Evolutionary conservation across 2,113 vertebrate genomes (phyloP), one percentile per base, ranked within the genome.

Genomic region (Rhadina sibilatrix): DNA sequence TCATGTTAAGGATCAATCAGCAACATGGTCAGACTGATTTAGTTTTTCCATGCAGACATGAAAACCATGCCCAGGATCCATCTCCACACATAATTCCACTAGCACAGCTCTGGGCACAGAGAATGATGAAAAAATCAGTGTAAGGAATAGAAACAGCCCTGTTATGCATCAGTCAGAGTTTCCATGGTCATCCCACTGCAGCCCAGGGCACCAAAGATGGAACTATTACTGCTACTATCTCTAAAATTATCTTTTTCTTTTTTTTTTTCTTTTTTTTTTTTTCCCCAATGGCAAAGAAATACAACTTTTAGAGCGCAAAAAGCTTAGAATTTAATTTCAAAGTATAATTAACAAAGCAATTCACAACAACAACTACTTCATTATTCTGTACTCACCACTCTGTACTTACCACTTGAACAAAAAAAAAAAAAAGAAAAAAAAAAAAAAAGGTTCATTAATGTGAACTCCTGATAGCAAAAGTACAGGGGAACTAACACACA

Each of bases 151-250:
- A 22, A 87, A 22, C 16, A 60, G 10, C 8, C 13, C 21, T 52
- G 24, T 19, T 46, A 3, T 4, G 18, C 15, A 20, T 15, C 0
- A 0, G 3, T 22, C 16, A 18, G 17, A 0, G 0, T 23, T 52
- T 57, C 7, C 1, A 17, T 17, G 11, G 27, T 5, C 33, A 35
- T 17, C 1, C 1, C 11, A 4, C 37, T 12, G 74, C 31, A 89
- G 47, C 28, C 24, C 47, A 64, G 49, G 27, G 60, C 54, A 49
- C 3, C 3, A 5, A 35, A 57, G 46, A 19, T 25, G 37, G 87
- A 65, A 4, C 12, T 65, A 10, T 24, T 20, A 2, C 30, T 1
- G 8, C 24, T n/a, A 3, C 10, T 40, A 2, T 21, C 52, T 72
- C 53, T 61, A 40, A 80, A 92, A 35, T 12, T 3, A 35, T 59